Conservation (phyloP, 2,797 vertebrate species). For the Lateolabrax maculatus region DNA sequence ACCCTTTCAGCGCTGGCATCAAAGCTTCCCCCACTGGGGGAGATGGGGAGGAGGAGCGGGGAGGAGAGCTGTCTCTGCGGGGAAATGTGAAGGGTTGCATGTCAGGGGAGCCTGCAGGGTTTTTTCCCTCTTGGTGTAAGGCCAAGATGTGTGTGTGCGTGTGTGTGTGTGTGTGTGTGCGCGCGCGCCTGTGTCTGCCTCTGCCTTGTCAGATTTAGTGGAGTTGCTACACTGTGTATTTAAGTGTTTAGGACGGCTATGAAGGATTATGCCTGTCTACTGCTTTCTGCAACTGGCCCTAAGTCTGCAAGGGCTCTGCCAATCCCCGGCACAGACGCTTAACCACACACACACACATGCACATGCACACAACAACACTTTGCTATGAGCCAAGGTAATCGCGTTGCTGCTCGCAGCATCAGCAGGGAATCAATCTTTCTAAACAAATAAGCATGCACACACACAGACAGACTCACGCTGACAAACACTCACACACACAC, state of each 20-base stretch:
- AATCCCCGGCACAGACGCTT: conserved; percentile 67
- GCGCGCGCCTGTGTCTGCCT: conserved; percentile 50
- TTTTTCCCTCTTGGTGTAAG: conserved; percentile 73
- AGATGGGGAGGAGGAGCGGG: conserved; percentile 42
- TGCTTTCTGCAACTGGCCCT: conserved; percentile 77
- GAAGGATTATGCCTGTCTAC: conserved; percentile 80
- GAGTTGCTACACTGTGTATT: conserved; percentile 77
- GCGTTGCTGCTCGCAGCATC: conserved; percentile 79
- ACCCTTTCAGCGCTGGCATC: conserved; percentile 85
- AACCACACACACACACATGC: conserved; percentile 34
- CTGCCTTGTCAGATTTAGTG: conserved; percentile 77
- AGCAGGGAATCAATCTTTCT: conserved; percentile 84
- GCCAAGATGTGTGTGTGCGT: conserved; percentile 59
- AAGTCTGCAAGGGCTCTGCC: conserved; percentile 76
- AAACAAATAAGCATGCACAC: conserved; percentile 79
- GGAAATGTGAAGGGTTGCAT: conserved; percentile 82
- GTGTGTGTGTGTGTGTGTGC: conserved; percentile 14
- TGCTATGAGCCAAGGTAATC: conserved; percentile 80
- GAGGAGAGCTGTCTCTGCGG: conserved; percentile 67
- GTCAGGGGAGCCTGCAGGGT: conserved; percentile 76
- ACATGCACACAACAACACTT: conserved; percentile 60
- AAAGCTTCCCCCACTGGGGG: conserved; percentile 78
- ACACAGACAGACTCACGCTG: conserved; percentile 37
- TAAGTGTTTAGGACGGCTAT: conserved; percentile 80
- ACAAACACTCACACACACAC: conserved; percentile 33